Evolutionary conservation across 2,888 invertebrate genomes (phyloP).

Genomic region (Drosophila neutralis): DNA sequence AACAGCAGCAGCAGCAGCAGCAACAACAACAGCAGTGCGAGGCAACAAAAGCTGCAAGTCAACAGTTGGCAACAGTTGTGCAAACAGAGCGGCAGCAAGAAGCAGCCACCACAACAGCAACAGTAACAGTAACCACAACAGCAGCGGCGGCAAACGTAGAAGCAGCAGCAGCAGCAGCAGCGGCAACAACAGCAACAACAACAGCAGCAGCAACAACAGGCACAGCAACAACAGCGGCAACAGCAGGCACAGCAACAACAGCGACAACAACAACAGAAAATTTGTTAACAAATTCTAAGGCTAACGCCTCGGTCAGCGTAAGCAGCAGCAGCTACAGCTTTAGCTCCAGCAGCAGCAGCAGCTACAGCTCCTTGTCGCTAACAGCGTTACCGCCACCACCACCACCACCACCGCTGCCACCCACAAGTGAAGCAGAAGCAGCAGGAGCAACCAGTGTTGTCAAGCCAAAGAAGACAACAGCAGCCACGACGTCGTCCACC

Average conservation of each 20-base stretch:
- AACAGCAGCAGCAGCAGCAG: conserved; percentile 21
- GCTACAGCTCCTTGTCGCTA: conserved; percentile 26
- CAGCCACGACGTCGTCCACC: conserved; percentile 47
- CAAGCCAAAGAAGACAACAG: conserved; percentile 25
- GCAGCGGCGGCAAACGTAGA: conserved; percentile 12
- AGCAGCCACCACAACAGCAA: conserved; percentile 28
- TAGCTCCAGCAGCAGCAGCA: conserved; percentile 20
- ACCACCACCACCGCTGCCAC: conserved; percentile 33
- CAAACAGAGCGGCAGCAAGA: conserved; percentile 39
- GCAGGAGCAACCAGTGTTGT: conserved; percentile 21
- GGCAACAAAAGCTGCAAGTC: conserved; percentile 52
- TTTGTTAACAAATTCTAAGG: conserved; percentile 59
- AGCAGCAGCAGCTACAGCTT: conserved; percentile 18
- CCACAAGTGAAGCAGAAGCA: conserved; percentile 23
- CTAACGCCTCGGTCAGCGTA: conserved; percentile 66
- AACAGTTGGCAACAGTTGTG: conserved; percentile 64
- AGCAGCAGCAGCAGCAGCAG: conserved; percentile 24
- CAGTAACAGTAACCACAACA: conserved; percentile 26
- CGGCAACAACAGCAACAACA: conserved; percentile 33
- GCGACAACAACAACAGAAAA: conserved; percentile 29
- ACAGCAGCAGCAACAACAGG: conserved; percentile 11
- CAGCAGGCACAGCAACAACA: conserved; percentile 22
- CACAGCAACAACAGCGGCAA: conserved; percentile 11
- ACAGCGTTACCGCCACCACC: conserved; percentile 30
- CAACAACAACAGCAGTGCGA: conserved; percentile 33